Conservation (phyloP, 2,888 invertebrate species). For the Scaptomyza caliginosa region DNA sequence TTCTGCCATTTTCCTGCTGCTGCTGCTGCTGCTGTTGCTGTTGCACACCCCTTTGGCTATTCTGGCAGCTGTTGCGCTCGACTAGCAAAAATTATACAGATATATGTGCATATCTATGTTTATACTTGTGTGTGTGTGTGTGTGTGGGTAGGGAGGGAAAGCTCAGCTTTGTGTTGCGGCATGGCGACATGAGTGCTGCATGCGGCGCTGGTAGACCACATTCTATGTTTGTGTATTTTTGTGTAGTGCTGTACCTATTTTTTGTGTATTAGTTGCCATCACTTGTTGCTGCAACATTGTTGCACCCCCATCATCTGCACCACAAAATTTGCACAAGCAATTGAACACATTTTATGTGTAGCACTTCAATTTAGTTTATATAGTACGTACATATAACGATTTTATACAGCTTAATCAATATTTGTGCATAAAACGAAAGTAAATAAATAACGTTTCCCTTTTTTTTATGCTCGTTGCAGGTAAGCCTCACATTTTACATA, state of each 20-base stretch:
- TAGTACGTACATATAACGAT: slow-evolving; percentile 15
- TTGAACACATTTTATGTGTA: slow-evolving; percentile 43
- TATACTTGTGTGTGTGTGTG: slow-evolving; percentile 8
- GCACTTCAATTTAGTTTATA: slow-evolving; percentile 27
- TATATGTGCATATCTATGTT: slow-evolving; percentile 35
- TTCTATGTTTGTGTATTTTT: slow-evolving; percentile 58
- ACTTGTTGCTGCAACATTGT: slow-evolving; percentile 66
- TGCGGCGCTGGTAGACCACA: slow-evolving; percentile 48
- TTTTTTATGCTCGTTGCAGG: slow-evolving; percentile 71
- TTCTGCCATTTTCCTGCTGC: slow-evolving; percentile 8
- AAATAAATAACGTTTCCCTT: slow-evolving; percentile 45
- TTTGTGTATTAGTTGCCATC: slow-evolving; percentile 40
- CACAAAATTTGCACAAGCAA: slow-evolving; percentile 37
- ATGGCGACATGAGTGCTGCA: slow-evolving; percentile 56
- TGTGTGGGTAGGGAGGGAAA: not conserved
- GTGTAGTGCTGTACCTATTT: slow-evolving; percentile 71
- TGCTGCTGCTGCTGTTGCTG: not conserved
- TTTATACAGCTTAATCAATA: slow-evolving; percentile 75
- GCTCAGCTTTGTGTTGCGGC: slow-evolving; percentile 39
- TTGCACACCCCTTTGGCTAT: slow-evolving; percentile 2
- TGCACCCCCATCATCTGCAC: slow-evolving; percentile 12
- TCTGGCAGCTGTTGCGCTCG: slow-evolving; percentile 48
- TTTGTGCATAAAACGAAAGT: slow-evolving; percentile 68
- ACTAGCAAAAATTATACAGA: slow-evolving; percentile 63
- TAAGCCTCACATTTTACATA: slow-evolving; percentile 72